A percentile compares a stretch with the other conserved stretches of the same genome.
Conservation (phyloP, 2,888 invertebrate genomes). For the Plusia festucae region DNA sequence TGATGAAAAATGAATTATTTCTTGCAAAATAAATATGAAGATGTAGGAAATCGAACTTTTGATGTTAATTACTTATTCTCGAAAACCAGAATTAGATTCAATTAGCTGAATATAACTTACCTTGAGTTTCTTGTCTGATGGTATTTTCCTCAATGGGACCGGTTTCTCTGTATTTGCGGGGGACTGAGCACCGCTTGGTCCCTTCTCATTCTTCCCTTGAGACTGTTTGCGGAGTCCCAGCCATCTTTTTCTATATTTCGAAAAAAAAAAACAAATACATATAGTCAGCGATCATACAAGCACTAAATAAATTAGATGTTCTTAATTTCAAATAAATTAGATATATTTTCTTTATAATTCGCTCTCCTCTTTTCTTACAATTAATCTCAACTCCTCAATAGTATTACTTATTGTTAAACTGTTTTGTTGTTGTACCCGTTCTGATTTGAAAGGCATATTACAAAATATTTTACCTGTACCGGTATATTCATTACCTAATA, state of each 20-base stretch:
- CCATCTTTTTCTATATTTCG: slow-evolving; percentile 94
- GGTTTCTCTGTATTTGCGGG: slow-evolving; percentile 86
- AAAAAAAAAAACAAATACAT: too few species aligned
- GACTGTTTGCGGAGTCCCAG: slow-evolving; percentile 96
- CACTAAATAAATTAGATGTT: too few species aligned
- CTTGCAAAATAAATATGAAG: not conserved
- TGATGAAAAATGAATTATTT: not conserved
- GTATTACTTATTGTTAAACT: too few species aligned
- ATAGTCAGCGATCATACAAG: not conserved
- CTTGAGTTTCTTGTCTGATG: slow-evolving; percentile 95
- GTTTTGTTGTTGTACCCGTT: too few species aligned
- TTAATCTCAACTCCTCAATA: too few species aligned
- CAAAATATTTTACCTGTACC: not conserved
- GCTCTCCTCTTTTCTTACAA: too few species aligned
- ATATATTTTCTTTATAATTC: not conserved
- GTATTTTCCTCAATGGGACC: slow-evolving; percentile 92
- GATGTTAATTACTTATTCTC: not conserved
- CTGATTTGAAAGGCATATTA: too few species aligned
- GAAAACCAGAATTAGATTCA: not conserved
- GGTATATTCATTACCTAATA: not conserved
- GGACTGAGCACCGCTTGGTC: slow-evolving; percentile 85
- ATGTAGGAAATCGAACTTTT: not conserved
- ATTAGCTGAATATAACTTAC: slow-evolving; percentile 80
- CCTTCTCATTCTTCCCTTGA: slow-evolving; percentile 94
- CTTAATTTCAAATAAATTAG: not conserved